Base-by-base conservation (phyloP, 2,797 vertebrate genomes). In the Microtus agrestis region DNA sequence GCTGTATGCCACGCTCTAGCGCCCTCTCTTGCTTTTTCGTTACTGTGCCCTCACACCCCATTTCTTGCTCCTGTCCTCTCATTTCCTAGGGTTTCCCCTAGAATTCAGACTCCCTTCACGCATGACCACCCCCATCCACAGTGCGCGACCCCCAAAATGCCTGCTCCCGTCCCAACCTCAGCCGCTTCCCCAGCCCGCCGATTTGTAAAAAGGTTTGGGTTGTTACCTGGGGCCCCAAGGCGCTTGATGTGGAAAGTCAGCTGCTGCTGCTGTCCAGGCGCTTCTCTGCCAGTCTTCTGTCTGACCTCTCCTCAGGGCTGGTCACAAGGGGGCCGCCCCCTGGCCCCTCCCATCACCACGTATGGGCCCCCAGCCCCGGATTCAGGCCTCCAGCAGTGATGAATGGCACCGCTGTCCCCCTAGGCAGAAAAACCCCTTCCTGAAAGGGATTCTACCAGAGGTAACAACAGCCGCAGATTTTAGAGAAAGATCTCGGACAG, bases 301-400 rank as follows among this genome's bases (percentile, higher is more conserved):
- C 67, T 96, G 95, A 92, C 92, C 92, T 94, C 79, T 97, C 87
- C 82, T 96, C 84, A 61, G 93, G 93, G 76, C 63, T 96, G 96
- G 96, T 97, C 96, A 95, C 85, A 90, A 95, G 85, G 86, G 92
- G 91, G 91, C 96, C 93, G 80, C 93, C 94, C 95, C 95, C 76
- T 92, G 71, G 94, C 88, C 95, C 95, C 96, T 95, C 93, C 96
- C 94, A 86, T 95, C 79, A 87, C 61, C 51, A 92, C 86, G 46
- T 76, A 78, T 48, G 31, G 86, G 89, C 94, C 96, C 93, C 84
- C 88, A 74, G 86, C 76, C 93, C 80, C 7, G 71, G 93, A 97
- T 95, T 91, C 81, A 92, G 93, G 89, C 80, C 89, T 97, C 71
- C 91, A 69, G 51, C 81, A 71, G 61, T 89, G 80, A 95, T 90